Conservation (phyloP, 2,888 invertebrate species). For the Heliconius ismenius region DNA sequence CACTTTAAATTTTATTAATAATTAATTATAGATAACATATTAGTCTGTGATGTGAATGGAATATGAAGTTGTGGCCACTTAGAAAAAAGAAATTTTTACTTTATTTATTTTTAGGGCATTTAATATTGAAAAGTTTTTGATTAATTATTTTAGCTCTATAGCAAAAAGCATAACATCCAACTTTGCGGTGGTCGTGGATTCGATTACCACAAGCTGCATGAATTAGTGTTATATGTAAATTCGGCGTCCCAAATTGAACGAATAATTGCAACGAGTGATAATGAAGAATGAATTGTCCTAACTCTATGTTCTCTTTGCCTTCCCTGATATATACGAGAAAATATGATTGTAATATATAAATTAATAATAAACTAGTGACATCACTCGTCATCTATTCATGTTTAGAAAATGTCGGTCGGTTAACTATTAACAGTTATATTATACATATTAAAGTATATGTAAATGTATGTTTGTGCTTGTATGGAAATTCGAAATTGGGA, state of each 20-base stretch:
- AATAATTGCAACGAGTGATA: too few species aligned
- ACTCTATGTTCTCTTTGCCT: too few species aligned
- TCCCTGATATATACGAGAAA: not conserved
- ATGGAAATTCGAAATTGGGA: not conserved
- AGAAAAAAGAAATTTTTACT: not conserved
- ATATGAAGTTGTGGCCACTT: not conserved
- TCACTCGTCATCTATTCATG: not conserved
- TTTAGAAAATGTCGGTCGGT: not conserved
- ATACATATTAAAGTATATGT: not conserved
- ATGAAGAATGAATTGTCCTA: too few species aligned
- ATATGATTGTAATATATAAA: not conserved
- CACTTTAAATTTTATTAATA: not conserved
- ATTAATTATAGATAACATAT: not conserved
- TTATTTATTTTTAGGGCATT: too few species aligned
- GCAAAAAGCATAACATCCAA: too few species aligned
- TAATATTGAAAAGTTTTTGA: not conserved
- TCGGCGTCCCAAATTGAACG: too few species aligned
- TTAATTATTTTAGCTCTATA: not conserved
- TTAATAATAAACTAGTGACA: conserved; percentile 7
- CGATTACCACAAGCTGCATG: not conserved
- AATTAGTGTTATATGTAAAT: too few species aligned
- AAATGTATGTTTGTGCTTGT: not conserved
- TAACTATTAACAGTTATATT: conserved; percentile 1
- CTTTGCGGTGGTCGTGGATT: not conserved
- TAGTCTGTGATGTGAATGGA: not conserved